Conservation (phyloP, 2,113 vertebrate species). For the Rhinoptilus africanus region DNA sequence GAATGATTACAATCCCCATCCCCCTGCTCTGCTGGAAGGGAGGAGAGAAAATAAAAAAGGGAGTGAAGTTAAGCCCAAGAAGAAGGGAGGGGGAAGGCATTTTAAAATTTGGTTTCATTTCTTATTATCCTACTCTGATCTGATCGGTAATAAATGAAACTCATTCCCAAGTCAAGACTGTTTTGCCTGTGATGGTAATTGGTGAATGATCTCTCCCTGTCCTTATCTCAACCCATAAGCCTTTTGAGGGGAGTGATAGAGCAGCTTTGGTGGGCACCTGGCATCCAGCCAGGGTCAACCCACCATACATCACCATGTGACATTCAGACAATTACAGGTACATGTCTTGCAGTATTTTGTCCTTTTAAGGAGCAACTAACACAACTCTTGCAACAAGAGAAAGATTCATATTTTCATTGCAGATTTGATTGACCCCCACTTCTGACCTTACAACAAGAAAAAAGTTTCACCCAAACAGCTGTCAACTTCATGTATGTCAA, state of each 20-base stretch:
- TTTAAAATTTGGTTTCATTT: background rate
- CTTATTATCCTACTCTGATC: background rate
- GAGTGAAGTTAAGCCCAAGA: background rate
- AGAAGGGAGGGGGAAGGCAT: background rate
- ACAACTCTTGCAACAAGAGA: background rate
- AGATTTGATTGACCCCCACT: background rate
- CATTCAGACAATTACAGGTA: background rate
- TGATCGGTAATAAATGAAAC: background rate
- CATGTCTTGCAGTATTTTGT: background rate
- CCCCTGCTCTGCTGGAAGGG: too few relatives aligned
- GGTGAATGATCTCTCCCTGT: background rate
- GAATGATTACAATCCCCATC: background rate
- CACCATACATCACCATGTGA: background rate
- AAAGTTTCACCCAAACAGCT: background rate
- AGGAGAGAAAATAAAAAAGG: too few relatives aligned
- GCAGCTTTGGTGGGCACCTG: background rate
- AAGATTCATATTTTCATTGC: background rate
- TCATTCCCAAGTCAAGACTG: background rate
- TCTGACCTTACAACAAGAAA: background rate
- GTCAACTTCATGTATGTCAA: background rate
- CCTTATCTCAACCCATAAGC: background rate
- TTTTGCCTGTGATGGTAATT: background rate
- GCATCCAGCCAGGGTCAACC: background rate
- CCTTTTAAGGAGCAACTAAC: background rate
- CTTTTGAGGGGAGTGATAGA: background rate